Evolutionary conservation across 2,888 invertebrate genomes (phyloP).

Genomic region (Agrilus biguttatus): DNA sequence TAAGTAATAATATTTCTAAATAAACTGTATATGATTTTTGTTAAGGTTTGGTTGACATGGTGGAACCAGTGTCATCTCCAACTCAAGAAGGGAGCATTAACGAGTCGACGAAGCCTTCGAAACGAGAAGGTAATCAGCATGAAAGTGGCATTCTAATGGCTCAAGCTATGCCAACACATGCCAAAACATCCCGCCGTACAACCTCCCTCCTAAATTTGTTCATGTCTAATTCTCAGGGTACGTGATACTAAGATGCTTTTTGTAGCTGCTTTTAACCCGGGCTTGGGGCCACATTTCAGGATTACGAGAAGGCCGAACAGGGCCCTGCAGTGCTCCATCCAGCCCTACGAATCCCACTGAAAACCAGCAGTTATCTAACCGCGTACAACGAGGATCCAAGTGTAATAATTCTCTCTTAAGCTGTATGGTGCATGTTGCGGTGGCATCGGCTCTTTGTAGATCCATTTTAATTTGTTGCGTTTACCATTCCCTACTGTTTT

Average conservation of each 20-base stretch:
- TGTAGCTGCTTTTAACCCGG: constrained; percentile 40
- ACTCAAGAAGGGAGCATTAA: constrained; percentile 16
- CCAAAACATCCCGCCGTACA: constrained; percentile 79
- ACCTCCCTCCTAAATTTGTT: constrained; percentile 90
- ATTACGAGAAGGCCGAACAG: constrained; percentile 36
- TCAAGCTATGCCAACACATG: constrained; percentile 37
- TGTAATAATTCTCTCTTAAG: constrained; percentile 42
- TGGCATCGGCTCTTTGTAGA: constrained; percentile 13
- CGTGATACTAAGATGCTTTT: constrained; percentile 18
- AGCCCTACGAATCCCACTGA: constrained; percentile 53
- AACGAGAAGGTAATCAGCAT: constrained; percentile 47
- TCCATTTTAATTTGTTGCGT: constrained; percentile 3
- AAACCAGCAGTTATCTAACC: constrained; percentile 51
- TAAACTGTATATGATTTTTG: constrained; percentile 3
- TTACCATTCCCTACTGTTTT: too few relatives aligned
- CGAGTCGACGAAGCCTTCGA: constrained; percentile 36
- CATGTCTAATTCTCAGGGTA: constrained; percentile 91
- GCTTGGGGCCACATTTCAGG: constrained; percentile 50
- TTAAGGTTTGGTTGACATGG: constrained; percentile 26
- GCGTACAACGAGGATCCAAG: constrained; percentile 70
- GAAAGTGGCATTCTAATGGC: constrained; percentile 18
- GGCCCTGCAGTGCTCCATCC: constrained; percentile 45
- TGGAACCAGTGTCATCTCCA: constrained; percentile 24
- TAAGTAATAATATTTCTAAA: constrained; percentile 1
- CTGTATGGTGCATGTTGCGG: constrained; percentile 18